Base-by-base conservation (phyloP, 2,113 vertebrate species). In the Burhinus oedicnemus region DNA sequence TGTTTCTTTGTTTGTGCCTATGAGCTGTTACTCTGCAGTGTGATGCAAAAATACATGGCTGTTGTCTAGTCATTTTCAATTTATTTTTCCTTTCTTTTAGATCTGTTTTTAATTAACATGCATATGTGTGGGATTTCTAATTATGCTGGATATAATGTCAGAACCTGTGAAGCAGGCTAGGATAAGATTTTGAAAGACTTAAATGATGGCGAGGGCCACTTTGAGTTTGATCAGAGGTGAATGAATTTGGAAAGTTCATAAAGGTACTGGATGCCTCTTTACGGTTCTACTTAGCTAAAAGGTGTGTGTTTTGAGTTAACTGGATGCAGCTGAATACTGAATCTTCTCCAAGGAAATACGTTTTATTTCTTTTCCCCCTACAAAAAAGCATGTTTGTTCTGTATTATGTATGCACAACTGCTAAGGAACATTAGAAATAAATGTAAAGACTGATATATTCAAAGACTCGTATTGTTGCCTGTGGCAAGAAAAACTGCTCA, bases 341-440 rank as follows among this genome's bases (percentile, higher is more conserved):
- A 52, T 72, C 9, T 30, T 93, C 45, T 88, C 29, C 4, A 40
- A 51, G 58, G n/a, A 95, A 58, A 57, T 69, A 8, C 7, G 44
- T 64, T 42, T n/a, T 27, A 19, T 29, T 13, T 12, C 4, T 12
- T 8, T 4, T 0, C 6, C 36, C 29, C 19, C 18, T 18, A 2
- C 5, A 34, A 11, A 47, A 88, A 61, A 15, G 2, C 2, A 0
- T 36, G 6, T 60, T 58, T 91, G 12, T 47, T 89, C 15, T 86
- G 8, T 58, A 9, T 69, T 78, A 9, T 26, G 29, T 81, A 2
- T 58, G 30, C 13, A 47, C 12, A 90, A 25, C 42, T 77, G 11
- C 44, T 74, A 58, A 58, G 42, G 47, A 91, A 42, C 44, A 47
- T 69, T 57, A 76, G 40, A 94, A 94, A 61, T 52, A 4, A 58